Evolutionary conservation across 2,797 vertebrate species (phyloP).

Genomic region (Amphiprion clarkii): DNA sequence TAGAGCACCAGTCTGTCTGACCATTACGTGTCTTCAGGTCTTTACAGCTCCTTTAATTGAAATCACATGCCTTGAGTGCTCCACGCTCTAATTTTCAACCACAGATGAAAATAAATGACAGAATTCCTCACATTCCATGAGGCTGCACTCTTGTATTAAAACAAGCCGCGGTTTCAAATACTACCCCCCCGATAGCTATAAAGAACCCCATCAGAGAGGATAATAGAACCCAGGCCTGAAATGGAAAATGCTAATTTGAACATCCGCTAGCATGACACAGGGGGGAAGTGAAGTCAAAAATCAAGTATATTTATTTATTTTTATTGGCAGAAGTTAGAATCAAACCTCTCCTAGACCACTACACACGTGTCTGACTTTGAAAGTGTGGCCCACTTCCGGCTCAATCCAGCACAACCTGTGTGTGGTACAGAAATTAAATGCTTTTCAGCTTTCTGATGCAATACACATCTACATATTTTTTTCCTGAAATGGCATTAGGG

Average conservation of each 20-base stretch:
- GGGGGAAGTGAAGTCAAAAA: slow-evolving; percentile 49
- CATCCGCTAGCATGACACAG: slow-evolving; percentile 66
- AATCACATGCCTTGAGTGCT: slow-evolving; percentile 68
- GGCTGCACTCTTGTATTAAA: slow-evolving; percentile 78
- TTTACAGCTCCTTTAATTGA: slow-evolving; percentile 76
- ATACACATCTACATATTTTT: not conserved
- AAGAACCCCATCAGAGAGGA: slow-evolving; percentile 71
- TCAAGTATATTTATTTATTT: slow-evolving; percentile 49
- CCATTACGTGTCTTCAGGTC: slow-evolving; percentile 56
- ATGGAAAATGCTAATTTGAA: slow-evolving; percentile 76
- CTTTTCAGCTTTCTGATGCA: slow-evolving; percentile 20
- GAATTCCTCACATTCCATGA: slow-evolving; percentile 80
- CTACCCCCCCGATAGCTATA: slow-evolving; percentile 78
- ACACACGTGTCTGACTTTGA: slow-evolving; percentile 52
- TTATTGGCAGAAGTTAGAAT: slow-evolving; percentile 45
- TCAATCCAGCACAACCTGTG: slow-evolving; percentile 15
- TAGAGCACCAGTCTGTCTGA: slow-evolving; percentile 43
- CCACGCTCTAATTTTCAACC: slow-evolving; percentile 74
- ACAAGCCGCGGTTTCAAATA: slow-evolving; percentile 72
- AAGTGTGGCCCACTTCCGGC: slow-evolving; percentile 42
- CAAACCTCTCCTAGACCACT: slow-evolving; percentile 4
- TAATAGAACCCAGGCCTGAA: slow-evolving; percentile 81
- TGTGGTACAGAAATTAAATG: not conserved
- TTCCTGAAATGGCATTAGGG: slow-evolving; percentile 1
- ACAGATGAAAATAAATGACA: slow-evolving; percentile 79